Conservation (phyloP, 2,888 invertebrate genomes). For the Calephelis perditalis region DNA sequence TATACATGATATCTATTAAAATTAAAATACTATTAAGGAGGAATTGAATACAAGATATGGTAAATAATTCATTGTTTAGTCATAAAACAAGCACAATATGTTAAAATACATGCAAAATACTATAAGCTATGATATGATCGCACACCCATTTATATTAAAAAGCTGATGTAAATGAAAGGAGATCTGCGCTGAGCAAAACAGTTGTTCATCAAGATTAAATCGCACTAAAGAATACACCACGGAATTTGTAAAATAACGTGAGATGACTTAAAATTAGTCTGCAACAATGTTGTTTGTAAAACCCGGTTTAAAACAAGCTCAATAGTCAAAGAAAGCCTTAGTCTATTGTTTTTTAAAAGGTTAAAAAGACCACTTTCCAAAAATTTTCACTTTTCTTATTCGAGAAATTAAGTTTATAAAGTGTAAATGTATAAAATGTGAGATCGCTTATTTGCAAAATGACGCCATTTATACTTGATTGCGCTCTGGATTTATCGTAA, state of each 20-base stretch:
- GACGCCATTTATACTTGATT: too few relatives aligned
- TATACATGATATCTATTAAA: too few relatives aligned
- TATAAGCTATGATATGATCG: too few relatives aligned
- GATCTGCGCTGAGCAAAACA: constrained; percentile 61
- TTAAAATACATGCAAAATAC: too few relatives aligned
- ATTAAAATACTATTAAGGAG: too few relatives aligned
- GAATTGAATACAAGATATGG: too few relatives aligned
- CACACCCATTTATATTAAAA: constrained; percentile 28
- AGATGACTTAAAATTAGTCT: constrained; percentile 29
- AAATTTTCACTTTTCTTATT: neutral
- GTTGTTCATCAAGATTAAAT: constrained; percentile 33
- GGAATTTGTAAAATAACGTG: constrained; percentile 27
- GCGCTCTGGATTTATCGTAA: too few relatives aligned
- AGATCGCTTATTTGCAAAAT: constrained; percentile 1
- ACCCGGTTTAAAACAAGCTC: constrained; percentile 27
- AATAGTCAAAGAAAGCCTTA: constrained; percentile 17
- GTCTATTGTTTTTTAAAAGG: neutral
- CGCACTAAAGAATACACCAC: constrained; percentile 28
- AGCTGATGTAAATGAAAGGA: constrained; percentile 57
- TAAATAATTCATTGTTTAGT: too few relatives aligned
- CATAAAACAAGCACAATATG: too few relatives aligned
- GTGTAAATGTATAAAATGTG: constrained; percentile 1
- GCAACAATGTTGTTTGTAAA: constrained; percentile 17
- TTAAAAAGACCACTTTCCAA: neutral
- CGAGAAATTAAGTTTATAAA: neutral